Conservation (phyloP, 2,113 vertebrate species). For the Oryzias curvinotus region DNA sequence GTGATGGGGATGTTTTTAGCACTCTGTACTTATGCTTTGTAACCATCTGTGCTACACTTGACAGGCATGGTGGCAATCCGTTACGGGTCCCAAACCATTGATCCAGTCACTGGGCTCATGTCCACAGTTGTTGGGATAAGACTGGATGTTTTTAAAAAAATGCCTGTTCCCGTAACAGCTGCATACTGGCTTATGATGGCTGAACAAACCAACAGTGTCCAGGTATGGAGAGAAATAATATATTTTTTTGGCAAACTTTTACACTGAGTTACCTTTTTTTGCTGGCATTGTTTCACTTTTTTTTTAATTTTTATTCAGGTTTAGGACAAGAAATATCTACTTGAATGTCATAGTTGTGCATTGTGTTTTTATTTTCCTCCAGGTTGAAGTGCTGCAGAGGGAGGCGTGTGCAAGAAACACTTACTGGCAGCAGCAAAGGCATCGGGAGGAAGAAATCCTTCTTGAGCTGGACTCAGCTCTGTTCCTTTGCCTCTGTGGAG, state of each 20-base stretch:
- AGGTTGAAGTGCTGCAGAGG: slow-evolving; percentile 80
- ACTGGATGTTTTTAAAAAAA: slow-evolving; percentile 68
- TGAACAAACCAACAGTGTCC: slow-evolving; percentile 68
- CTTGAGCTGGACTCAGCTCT: slow-evolving; percentile 68
- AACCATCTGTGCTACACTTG: background rate
- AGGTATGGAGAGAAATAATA: slow-evolving; percentile 67
- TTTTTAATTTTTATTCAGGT: no score
- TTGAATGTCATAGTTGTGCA: no score
- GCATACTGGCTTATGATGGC: slow-evolving; percentile 68
- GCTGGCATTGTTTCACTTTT: background rate
- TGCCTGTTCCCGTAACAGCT: slow-evolving; percentile 79
- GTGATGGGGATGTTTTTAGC: no score
- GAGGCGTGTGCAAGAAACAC: slow-evolving; percentile 72
- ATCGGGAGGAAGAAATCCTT: slow-evolving; percentile 76
- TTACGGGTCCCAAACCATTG: slow-evolving; percentile 79
- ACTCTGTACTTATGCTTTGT: background rate
- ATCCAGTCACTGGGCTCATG: slow-evolving; percentile 78
- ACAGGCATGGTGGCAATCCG: slow-evolving; percentile 85
- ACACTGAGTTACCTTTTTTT: background rate
- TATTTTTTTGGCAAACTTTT: background rate
- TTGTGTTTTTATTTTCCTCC: slow-evolving; percentile 2
- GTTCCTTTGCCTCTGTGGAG: slow-evolving; percentile 44
- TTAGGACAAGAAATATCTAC: no score
- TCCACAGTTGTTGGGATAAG: slow-evolving; percentile 83
- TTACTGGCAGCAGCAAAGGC: slow-evolving; percentile 79